phyloP scores from a whole-genome alignment of 1,140 invertebrate genomes.

The Macrobrachium nipponense region DNA sequence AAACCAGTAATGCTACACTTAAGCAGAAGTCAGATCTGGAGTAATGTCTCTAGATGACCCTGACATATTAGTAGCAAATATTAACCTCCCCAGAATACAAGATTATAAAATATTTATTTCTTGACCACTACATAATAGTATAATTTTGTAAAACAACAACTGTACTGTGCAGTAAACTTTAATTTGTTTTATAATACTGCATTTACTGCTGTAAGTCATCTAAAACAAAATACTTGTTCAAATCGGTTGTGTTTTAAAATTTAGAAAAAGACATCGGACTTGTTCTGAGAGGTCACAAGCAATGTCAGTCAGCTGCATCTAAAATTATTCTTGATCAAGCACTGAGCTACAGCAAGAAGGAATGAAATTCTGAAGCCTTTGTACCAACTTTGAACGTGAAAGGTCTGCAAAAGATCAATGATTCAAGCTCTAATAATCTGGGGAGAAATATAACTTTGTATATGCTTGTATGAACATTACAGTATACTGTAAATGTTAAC shows the following conservation, averaged over 20 bases:
- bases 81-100: conserved; percentile 50
- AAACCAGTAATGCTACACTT: conserved; percentile 19
- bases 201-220: too few species aligned
- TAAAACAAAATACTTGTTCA: too few species aligned
- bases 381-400: too few species aligned
- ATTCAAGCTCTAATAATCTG: conserved; percentile 40
- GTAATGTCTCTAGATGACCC: conserved; percentile 47
- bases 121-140: background rate
- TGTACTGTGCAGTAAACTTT: background rate
- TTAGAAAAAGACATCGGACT: too few species aligned
- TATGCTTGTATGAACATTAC: conserved; percentile 48
- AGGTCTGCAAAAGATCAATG: background rate
- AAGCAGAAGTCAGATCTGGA: conserved; percentile 51
- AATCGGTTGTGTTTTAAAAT: too few species aligned
- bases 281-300: too few species aligned
- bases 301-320: too few species aligned
- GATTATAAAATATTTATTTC: background rate
- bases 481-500: conserved; percentile 49
- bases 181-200: too few species aligned
- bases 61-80: conserved; percentile 26
- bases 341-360: background rate
- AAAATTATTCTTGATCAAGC: background rate
- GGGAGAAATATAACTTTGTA: conserved; percentile 33
- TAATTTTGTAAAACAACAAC: background rate
- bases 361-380: background rate